Evolutionary conservation across 2,888 invertebrate genomes (phyloP), one percentile per base, ranked within the genome.

Genomic region (Brachyptera putata): DNA sequence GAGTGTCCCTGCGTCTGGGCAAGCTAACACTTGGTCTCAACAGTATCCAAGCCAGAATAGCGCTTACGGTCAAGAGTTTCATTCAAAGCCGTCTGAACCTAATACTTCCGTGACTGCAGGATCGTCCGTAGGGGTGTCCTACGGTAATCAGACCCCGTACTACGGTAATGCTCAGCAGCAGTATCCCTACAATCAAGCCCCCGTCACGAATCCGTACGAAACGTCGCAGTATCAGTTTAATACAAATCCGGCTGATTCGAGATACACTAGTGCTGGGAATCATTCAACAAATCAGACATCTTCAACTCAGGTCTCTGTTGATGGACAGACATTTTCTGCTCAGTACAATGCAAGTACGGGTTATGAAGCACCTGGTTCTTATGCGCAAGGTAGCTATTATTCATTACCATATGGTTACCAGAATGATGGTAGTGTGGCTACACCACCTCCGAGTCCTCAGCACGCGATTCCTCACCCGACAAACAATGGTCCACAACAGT

Each of bases 221-320:
- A 9, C 22, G 21, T 21, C 59, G n/a, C 37, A 58, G 25, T 63
- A 56, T 43, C 63, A 58, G 5, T 63, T 61, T 43, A 61, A 59
- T 50, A 30, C 55, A 21, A 56, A 46, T 2, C 37, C 39, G 16
- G 41, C 58, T 21, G 43, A 30, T n/a, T 63, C 68, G 2, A 67
- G 67, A 53, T 81, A 81, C 63, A 80, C 80, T 1, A 80, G 71
- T 60, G 80, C 80, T 11, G 80, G 80, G 0, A 69, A 67, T 1
- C 76, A 74, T 64, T 73, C 73, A 18, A 80, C 79, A 0, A 71
- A 77, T 0, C 79, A 79, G 59, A 80, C 80, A 0, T 58, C 55
- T 22, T 77, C 80, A 22, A 76, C 77, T 0, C 77, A 77, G 56
- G 70, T 68, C 18, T 69, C 75, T 1, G 72, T 72, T 61, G 67